Evolutionary conservation across 2,113 vertebrate species (phyloP), one percentile per base, ranked within the genome.

Genomic region (Haliaeetus leucogaster): DNA sequence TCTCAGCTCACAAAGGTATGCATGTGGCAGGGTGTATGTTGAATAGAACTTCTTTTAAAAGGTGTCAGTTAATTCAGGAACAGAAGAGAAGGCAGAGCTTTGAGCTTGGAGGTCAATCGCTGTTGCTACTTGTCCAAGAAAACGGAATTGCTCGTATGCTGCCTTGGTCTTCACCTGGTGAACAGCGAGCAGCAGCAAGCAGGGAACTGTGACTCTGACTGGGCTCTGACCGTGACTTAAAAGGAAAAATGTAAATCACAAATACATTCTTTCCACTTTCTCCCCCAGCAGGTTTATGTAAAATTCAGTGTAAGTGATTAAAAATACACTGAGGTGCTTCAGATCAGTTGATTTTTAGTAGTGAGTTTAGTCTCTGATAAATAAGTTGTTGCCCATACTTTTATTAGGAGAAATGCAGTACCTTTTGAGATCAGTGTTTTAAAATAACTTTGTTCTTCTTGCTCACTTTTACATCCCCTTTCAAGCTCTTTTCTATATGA

Each of bases 131-230:
- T 74, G 43, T 58, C 22, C 16, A 11, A 42, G n/a, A 43, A 52
- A 48, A 32, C 12, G 0, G n/a, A n/a, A 12, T 34, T 29, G 71
- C 38, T 73, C 20, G 0, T 6, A 1, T 5, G 15, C 40, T 52
- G 25, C 42, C 30, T 73, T 13, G 10, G 29, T 10, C 42, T 67
- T 66, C 29, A 10, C 13, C 11, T 32, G 40, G 63, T 38, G 61
- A 74, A 8, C 6, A 27, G 59, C 38, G n/a, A 12, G 36, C 50
- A 42, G 76, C 36, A 45, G 90, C 26, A 7, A 16, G 56, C 53
- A 59, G n/a, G 82, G 72, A 81, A 23, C 72, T 66, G 38, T 27
- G 38, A 13, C 58, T 30, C 34, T 67, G 27, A 10, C 8, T 10
- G 8, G 55, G 38, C 40, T 20, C 4, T 40, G 67, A 25, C 59